Evolutionary conservation across 1,140 invertebrate species (phyloP).

Genomic region (Branchinecta lynchi): DNA sequence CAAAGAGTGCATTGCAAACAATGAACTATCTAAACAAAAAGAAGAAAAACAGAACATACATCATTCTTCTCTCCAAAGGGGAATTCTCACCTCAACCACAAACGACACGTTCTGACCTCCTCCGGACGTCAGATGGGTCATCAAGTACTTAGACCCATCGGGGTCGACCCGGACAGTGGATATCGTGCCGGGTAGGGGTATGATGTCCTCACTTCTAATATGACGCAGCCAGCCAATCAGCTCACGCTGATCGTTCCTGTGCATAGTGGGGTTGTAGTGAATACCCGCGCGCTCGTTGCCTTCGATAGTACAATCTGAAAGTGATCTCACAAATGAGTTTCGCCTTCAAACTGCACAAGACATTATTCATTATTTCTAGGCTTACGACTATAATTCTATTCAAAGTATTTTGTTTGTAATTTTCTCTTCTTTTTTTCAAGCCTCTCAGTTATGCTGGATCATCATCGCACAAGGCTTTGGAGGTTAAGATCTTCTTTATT

Average conservation of each 20-base stretch:
- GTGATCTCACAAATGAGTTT: background rate
- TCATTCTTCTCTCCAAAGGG: too few species aligned
- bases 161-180: constrained; percentile 41
- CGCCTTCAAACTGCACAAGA: too few species aligned
- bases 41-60: too few species aligned
- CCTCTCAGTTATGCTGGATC: too few species aligned
- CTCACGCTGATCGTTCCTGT: constrained; percentile 68
- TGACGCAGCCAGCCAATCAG: constrained; percentile 68
- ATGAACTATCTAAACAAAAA: too few species aligned
- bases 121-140: constrained; percentile 43
- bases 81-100: background rate
- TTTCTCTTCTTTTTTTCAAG: too few species aligned
- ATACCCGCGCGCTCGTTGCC: constrained; percentile 77
- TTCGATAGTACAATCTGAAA: constrained; percentile 48
- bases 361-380: too few species aligned
- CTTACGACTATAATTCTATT: too few species aligned
- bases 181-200: constrained; percentile 41
- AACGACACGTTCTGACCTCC: background rate
- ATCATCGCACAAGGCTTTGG: too few species aligned
- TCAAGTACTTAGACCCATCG: constrained; percentile 55
- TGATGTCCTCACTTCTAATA: constrained; percentile 40
- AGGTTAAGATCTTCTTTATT: too few species aligned
- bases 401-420: too few species aligned
- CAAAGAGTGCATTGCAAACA: too few species aligned
- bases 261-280: constrained; percentile 75